Conservation (phyloP, 2,888 invertebrate genomes). For the Pheosia tremula region DNA sequence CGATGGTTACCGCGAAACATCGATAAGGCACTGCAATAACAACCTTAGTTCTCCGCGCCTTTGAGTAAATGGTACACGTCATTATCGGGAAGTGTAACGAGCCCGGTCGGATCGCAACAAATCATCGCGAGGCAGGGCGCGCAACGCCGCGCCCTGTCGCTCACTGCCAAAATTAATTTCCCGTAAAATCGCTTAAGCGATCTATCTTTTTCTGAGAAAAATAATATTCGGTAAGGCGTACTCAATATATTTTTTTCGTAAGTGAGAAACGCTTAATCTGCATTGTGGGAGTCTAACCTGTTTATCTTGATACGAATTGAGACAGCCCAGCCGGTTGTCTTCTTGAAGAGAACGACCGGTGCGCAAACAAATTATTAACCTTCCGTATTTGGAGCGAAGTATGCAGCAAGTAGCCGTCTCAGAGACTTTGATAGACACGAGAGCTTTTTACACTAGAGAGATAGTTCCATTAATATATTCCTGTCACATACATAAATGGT, state of each 20-base stretch:
- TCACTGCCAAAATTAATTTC: conserved; percentile 80
- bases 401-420: conserved; percentile 57
- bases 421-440: conserved; percentile 55
- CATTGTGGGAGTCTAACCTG: conserved; percentile 56
- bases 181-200: conserved; percentile 79
- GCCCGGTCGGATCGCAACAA: conserved; percentile 68
- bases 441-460: conserved; percentile 56
- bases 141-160: conserved; percentile 66
- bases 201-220: conserved; percentile 79
- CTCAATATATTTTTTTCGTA: conserved; percentile 64
- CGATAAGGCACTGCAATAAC: conserved; percentile 67
- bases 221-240: conserved; percentile 65
- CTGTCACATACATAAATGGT: conserved; percentile 50
- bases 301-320: conserved; percentile 65
- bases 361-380: conserved; percentile 74
- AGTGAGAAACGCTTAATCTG: conserved; percentile 67
- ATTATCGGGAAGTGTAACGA: conserved; percentile 73
- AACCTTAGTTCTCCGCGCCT: conserved; percentile 53
- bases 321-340: conserved; percentile 49
- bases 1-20: conserved; percentile 57
- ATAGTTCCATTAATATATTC: conserved; percentile 63
- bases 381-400: conserved; percentile 63
- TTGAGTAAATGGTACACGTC: conserved; percentile 74
- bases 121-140: conserved; percentile 60
- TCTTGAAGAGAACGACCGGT: conserved; percentile 60